Conservation (phyloP, 2,113 vertebrate species). For the Aphelocoma coerulescens region DNA sequence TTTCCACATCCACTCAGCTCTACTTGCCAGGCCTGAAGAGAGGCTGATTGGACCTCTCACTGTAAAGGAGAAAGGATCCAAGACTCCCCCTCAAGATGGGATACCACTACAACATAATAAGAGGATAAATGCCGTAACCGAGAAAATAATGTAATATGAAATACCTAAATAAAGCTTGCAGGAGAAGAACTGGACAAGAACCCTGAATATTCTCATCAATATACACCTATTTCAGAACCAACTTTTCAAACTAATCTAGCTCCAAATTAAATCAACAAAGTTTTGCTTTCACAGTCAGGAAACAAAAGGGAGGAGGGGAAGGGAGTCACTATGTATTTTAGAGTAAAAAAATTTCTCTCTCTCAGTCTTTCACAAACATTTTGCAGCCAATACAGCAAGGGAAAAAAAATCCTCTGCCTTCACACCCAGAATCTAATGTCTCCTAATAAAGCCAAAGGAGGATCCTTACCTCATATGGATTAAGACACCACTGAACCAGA, state of each 20-base stretch:
- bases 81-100: not conserved
- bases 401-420: not conserved
- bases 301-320: not conserved
- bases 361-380: not conserved
- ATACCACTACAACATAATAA: not conserved
- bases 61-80: not conserved
- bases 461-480: not conserved
- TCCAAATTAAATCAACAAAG: not conserved
- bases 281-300: not conserved
- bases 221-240: not conserved
- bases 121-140: not conserved
- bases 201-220: not conserved
- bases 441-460: not conserved
- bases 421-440: not conserved
- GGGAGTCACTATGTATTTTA: not conserved
- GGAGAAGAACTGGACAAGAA: not conserved
- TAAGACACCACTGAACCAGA: not conserved
- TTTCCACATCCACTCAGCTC: not conserved
- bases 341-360: not conserved
- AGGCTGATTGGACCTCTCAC: not conserved
- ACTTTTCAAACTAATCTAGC: not conserved
- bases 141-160: not conserved
- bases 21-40: not conserved
- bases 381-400: not conserved
- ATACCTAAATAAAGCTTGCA: not conserved